Conservation (phyloP, 1,140 invertebrate species). For the Paralvinella palmiformis region DNA sequence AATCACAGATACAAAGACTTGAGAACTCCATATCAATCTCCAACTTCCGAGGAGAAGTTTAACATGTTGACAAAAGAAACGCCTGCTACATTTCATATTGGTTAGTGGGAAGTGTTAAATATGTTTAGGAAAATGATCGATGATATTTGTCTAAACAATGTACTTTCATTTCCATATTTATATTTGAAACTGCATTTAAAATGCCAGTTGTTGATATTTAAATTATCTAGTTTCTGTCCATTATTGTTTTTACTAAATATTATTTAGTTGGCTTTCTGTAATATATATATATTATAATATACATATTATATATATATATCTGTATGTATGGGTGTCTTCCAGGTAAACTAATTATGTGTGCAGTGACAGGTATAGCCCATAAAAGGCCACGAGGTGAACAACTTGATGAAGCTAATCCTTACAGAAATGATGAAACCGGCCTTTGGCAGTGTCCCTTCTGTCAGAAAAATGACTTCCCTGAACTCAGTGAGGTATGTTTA, state of each 20-base stretch:
- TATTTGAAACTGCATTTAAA: too few species aligned
- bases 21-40: constrained; percentile 69
- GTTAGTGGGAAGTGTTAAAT: constrained; percentile 61
- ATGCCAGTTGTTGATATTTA: too few species aligned
- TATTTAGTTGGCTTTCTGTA: too few species aligned
- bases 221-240: too few species aligned
- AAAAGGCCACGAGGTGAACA: constrained; percentile 87
- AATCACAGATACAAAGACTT: constrained; percentile 94
- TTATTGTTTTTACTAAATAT: too few species aligned
- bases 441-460: constrained; percentile 98
- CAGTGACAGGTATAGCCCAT: constrained; percentile 58
- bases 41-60: constrained; percentile 81
- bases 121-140: not conserved
- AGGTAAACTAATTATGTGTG: constrained; percentile 53
- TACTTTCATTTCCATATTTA: too few species aligned
- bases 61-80: constrained; percentile 95
- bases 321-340: constrained; percentile 3
- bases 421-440: constrained; percentile 86
- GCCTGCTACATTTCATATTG: constrained; percentile 89
- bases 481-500: constrained; percentile 76
- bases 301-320: constrained; percentile 1
- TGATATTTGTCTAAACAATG: not conserved
- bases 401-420: constrained; percentile 89
- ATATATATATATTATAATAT: too few species aligned
- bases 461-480: constrained; percentile 88